Base-by-base conservation (phyloP, 2,113 vertebrate species). In the Chinchilla lanigera region DNA sequence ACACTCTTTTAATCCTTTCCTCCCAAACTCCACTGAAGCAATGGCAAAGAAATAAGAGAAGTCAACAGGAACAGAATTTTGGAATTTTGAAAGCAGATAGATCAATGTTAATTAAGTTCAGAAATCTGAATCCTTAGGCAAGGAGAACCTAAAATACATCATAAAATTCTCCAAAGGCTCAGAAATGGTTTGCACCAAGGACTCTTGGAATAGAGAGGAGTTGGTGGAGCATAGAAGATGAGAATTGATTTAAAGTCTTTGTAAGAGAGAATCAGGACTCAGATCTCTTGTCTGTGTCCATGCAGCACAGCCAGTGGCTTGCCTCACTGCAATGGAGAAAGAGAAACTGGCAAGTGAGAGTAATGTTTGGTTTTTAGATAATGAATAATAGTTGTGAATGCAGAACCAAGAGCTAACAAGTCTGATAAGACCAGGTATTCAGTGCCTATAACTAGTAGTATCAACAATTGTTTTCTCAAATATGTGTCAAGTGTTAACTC, bases 51-150 rank as follows among this genome's bases (percentile, higher is more conserved):
- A 89, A 63, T 67, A 50, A 16, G 16, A 77, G 20, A 83, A 93
- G 26, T 81, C 54, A 71, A 88, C 38, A 95, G 77, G 86, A 92
- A 75, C 26, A 81, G 86, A 92, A 84, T 54, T 13, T 35, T 89
- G 11, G 33, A 63, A 86, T 77, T 41, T 93, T 13, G 12, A 90
- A 93, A 90, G 38, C 61, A 87, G 73, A 82, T 56, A 17, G 13
- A 50, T 83, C 71, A 5, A 61, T 58, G 54, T 96, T 94, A 83
- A 84, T 90, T 73, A 96, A 90, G 73, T 90, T 28, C 87, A 86
- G 82, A 90, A 93, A 78, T 81, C 67, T 69, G 26, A 86, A 86
- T 86, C 16, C 8, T 67, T 73, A 95, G 88, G 56, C 47, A 90
- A 96, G 10, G 47, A 96, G 67, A 93, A 65, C 16, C 17, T 81